Evolutionary conservation across 1,140 invertebrate species (phyloP).

Genomic region (Macrobrachium rosenbergii): DNA sequence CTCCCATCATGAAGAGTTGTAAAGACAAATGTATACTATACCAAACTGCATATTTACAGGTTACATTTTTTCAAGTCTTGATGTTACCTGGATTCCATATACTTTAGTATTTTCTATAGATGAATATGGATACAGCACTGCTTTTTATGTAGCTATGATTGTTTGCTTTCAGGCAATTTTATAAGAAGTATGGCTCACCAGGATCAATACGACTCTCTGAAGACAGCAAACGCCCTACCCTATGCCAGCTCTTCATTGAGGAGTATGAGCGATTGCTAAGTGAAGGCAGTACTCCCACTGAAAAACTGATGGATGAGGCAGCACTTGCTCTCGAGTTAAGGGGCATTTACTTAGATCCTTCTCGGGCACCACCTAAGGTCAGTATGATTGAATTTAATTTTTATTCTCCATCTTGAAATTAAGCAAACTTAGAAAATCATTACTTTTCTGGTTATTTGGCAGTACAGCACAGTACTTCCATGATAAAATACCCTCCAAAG

Average conservation of each 20-base stretch:
- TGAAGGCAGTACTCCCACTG: conserved; percentile 32
- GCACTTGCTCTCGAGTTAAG: conserved; percentile 43
- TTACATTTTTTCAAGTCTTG: too few species aligned
- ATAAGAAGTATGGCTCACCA: conserved; percentile 59
- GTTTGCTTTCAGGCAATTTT: conserved; percentile 63
- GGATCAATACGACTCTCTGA: conserved; percentile 53
- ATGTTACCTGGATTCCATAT: too few species aligned
- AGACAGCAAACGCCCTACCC: conserved; percentile 4
- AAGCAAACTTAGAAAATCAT: neutral
- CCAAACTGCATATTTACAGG: too few species aligned
- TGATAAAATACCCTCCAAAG: too few species aligned
- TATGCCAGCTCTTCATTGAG: conserved; percentile 51
- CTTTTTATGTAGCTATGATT: too few species aligned
- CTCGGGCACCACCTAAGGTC: conserved; percentile 45
- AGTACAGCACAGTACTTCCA: too few species aligned
- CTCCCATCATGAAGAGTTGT: too few species aligned
- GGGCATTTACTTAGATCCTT: conserved; percentile 46
- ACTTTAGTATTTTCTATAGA: too few species aligned
- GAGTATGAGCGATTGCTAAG: conserved; percentile 43
- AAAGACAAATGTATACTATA: too few species aligned
- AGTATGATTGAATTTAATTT: neutral
- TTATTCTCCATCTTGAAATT: neutral
- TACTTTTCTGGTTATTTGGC: neutral
- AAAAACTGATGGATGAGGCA: conserved; percentile 51
- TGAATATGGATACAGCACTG: too few species aligned